phyloP scores from a whole-genome alignment of 2,797 vertebrate species.

The Hydrophis major region DNA sequence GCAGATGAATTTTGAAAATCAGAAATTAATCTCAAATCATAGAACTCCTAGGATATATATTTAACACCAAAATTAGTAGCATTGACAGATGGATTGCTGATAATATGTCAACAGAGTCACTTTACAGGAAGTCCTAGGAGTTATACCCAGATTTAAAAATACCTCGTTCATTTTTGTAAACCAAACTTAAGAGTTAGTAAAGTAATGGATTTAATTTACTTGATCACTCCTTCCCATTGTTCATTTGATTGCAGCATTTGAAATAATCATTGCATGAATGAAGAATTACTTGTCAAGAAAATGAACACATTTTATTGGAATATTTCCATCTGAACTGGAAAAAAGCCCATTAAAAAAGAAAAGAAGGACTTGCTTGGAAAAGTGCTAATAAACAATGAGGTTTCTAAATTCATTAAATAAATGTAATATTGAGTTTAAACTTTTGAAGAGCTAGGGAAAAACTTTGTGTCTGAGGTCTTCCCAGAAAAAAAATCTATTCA shows the following conservation, averaged over 20 bases:
- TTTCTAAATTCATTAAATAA: not conserved
- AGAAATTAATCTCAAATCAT: conserved; percentile 3
- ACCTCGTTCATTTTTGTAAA: not conserved
- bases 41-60: not conserved
- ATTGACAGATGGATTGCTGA: not conserved
- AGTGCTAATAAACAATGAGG: not conserved
- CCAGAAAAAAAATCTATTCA: not conserved
- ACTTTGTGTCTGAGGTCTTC: not conserved
- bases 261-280: not conserved
- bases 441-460: not conserved
- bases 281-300: not conserved
- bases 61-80: not conserved
- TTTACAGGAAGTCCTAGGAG: not conserved
- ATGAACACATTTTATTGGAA: not conserved
- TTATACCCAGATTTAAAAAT: not conserved
- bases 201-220: not conserved
- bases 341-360: not conserved
- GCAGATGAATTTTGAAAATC: not conserved
- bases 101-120: not conserved
- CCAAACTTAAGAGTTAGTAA: not conserved
- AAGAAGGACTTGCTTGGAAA: not conserved
- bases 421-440: not conserved
- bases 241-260: not conserved
- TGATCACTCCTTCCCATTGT: not conserved
- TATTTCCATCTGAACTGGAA: not conserved